phyloP scores from a whole-genome alignment of 2,113 vertebrate genomes.

The Corapipo altera region DNA sequence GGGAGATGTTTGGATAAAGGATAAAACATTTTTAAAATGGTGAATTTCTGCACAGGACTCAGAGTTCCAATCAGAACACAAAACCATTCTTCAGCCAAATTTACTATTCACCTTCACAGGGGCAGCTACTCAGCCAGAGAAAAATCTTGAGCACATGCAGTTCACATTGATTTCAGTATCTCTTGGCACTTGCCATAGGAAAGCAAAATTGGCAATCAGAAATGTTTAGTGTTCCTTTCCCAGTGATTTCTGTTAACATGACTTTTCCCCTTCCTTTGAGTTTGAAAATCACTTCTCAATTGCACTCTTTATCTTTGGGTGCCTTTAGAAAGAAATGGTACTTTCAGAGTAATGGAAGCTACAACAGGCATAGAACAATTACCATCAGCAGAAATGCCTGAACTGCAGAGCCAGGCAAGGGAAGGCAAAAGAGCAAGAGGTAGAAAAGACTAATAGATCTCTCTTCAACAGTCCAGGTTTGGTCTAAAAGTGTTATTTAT shows the following conservation, averaged over 20 bases:
- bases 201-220: neutral
- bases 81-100: neutral
- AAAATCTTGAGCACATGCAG: neutral
- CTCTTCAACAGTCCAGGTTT: neutral
- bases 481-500: neutral
- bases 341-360: neutral
- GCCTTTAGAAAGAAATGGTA: neutral
- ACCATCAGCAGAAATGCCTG: neutral
- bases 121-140: neutral
- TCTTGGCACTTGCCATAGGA: neutral
- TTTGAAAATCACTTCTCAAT: slow-evolving; percentile 10
- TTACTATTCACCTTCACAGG: neutral
- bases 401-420: neutral
- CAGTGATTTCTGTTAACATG: slow-evolving; percentile 2
- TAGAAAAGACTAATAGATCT: neutral
- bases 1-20: neutral
- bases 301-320: neutral
- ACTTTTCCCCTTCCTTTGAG: neutral
- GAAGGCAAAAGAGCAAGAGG: neutral
- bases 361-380: neutral
- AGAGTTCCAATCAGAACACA: neutral
- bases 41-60: neutral
- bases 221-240: neutral
- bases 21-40: neutral
- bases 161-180: neutral